A percentile compares a stretch with the other conserved stretches of the same genome.
Evolutionary conservation across 2,113 vertebrate species (phyloP).

Genomic region (Pedetes capensis): DNA sequence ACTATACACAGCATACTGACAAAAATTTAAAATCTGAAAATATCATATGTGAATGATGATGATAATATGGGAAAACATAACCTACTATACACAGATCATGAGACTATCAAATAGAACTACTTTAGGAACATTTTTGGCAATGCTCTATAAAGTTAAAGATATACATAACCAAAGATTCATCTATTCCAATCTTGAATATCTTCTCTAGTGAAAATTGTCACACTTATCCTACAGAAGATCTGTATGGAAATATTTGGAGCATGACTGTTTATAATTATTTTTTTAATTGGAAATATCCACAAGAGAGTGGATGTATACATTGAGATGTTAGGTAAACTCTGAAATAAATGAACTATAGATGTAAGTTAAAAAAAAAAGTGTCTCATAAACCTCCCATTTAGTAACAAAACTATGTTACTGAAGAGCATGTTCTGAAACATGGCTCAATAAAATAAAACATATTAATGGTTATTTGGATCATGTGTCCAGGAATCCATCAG

Average conservation of each 20-base stretch:
- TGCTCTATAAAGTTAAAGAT: not conserved
- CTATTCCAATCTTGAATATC: not conserved
- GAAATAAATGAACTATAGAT: not conserved
- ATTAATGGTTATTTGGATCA: not conserved
- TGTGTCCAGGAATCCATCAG: not conserved
- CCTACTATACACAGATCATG: not conserved
- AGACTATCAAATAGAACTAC: not conserved
- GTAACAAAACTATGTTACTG: not conserved
- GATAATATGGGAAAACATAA: not conserved
- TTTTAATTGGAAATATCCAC: conserved; percentile 1
- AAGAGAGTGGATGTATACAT: not conserved
- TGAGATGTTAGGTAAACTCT: not conserved
- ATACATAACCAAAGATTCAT: not conserved
- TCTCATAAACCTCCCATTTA: not conserved
- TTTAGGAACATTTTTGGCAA: not conserved
- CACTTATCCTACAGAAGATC: not conserved
- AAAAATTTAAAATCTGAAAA: not conserved
- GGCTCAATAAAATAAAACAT: not conserved
- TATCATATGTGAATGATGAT: not conserved
- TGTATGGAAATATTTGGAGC: not conserved
- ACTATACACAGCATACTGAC: not conserved
- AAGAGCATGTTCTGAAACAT: not conserved
- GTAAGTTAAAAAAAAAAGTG: not conserved
- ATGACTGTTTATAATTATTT: not conserved
- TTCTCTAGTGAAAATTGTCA: not conserved